Base-by-base conservation (phyloP, 1,140 invertebrate genomes). In the Neuroterus valhalla region DNA sequence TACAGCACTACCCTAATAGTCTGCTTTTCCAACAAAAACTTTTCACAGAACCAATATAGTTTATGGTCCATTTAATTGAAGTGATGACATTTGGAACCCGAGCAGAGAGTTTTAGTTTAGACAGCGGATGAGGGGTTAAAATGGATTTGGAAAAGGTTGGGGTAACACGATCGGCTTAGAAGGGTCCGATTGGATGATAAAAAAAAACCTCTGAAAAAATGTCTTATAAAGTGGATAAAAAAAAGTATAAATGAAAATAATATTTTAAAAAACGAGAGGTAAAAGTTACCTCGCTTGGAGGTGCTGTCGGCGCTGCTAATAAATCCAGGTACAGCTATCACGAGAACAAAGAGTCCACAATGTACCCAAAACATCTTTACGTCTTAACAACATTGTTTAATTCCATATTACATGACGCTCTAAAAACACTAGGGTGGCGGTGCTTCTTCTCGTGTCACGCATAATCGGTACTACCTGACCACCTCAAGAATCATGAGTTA, bases 381-480 rank as follows among this genome's bases (percentile, higher is more conserved):
- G 88, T 90, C 86, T 89, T 89, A 89, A 89, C 87, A 89, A 89
- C 88, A 90, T 90, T 89, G 87, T 90, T 90, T 86, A 89, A 85
- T 88, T 89, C 87, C 89, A 90, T 89, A 71, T 89, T 89, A 89
- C 85, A 88, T 87, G 83, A 88, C 87, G 84, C 81, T 87, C 83
- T 80, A 78, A 70, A 86, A 89, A 85, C 85, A 87, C 85, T 88
- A 81, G 76, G 82, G 83, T 78, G 72, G 77, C 78, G 80, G 68
- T 78, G 76, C 67, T 82, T 77, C 17, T 67, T 76, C 66, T 84
- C 81, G 84, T 82, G 78, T 77, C 77, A 84, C 77, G 85, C 85
- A 87, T 87, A 85, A 81, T 85, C 83, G 80, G 71, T 85, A 87
- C 83, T 86, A 86, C 79, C 84, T 86, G 74, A 73, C 77, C 79